Percentiles rank a stretch among this genome's conserved stretches.
Evolutionary conservation across 2,888 invertebrate genomes (phyloP).

Genomic region (Eupithecia dodoneata): DNA sequence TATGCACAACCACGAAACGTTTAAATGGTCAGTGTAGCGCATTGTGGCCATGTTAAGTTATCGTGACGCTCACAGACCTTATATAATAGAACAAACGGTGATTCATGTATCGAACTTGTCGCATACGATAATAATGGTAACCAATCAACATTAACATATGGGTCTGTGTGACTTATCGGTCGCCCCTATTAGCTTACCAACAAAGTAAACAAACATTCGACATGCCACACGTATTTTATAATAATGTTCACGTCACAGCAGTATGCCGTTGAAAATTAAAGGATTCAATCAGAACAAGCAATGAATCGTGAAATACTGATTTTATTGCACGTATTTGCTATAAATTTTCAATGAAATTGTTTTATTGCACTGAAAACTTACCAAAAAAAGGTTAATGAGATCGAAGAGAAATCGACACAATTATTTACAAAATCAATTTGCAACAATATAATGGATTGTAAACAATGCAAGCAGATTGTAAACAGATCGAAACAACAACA

Average conservation of each 20-base stretch:
- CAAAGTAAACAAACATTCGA: constrained; percentile 18
- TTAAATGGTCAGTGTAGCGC: constrained; percentile 19
- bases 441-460: neutral
- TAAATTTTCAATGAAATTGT: neutral
- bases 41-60: constrained; percentile 33
- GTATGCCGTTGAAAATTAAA: constrained; percentile 11
- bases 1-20: constrained; percentile 3
- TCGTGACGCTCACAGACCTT: constrained; percentile 41
- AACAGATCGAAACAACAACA: neutral
- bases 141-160: constrained; percentile 31
- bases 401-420: neutral
- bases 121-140: constrained; percentile 30
- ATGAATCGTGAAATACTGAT: neutral
- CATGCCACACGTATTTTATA: constrained; percentile 5
- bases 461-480: neutral
- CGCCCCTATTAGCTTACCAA: constrained; percentile 27
- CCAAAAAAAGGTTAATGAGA: neutral
- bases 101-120: constrained; percentile 33
- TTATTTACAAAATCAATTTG: neutral
- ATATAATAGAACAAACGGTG: constrained; percentile 41
- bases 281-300: constrained; percentile 5
- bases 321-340: neutral
- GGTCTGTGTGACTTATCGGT: constrained; percentile 32
- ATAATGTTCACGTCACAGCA: constrained; percentile 3
- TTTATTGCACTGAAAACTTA: neutral